Evolutionary conservation across 2,113 vertebrate genomes (phyloP).

Genomic region (Phocoena phocoena): DNA sequence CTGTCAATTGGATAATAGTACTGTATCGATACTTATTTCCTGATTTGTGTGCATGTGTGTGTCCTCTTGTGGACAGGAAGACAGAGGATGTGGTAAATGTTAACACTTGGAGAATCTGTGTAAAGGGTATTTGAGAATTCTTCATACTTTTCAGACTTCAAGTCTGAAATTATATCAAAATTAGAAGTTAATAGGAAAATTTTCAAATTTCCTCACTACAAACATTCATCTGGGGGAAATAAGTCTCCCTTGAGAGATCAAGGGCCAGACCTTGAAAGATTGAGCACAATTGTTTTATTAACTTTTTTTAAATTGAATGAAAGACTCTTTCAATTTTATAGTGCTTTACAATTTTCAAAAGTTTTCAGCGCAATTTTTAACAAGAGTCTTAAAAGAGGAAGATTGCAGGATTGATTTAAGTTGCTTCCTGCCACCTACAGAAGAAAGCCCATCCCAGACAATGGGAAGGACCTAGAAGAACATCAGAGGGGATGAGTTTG

Average conservation of each 20-base stretch:
- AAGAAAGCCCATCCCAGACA: neutral
- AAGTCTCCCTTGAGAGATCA: neutral
- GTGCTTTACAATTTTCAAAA: neutral
- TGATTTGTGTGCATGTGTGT: neutral
- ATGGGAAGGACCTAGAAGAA: neutral
- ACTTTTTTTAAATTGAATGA: neutral
- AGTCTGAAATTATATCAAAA: neutral
- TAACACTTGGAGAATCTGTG: neutral
- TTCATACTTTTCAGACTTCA: neutral
- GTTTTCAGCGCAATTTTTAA: neutral
- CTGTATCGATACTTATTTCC: neutral
- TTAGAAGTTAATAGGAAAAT: neutral
- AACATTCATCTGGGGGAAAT: neutral
- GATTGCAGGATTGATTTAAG: neutral
- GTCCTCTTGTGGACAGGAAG: neutral
- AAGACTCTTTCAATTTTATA: neutral
- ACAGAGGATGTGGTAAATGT: neutral
- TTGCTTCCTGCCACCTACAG: neutral
- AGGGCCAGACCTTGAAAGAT: neutral
- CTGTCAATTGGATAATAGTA: neutral
- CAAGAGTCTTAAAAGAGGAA: neutral
- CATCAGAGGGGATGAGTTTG: neutral
- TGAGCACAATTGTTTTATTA: neutral
- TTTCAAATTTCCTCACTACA: neutral
- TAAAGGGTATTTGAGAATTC: neutral